These are phyloP conservation scores for Theretra japonica DNA, from an alignment of 2,888 invertebrate genomes.

Conservation along the genomic window DNA sequence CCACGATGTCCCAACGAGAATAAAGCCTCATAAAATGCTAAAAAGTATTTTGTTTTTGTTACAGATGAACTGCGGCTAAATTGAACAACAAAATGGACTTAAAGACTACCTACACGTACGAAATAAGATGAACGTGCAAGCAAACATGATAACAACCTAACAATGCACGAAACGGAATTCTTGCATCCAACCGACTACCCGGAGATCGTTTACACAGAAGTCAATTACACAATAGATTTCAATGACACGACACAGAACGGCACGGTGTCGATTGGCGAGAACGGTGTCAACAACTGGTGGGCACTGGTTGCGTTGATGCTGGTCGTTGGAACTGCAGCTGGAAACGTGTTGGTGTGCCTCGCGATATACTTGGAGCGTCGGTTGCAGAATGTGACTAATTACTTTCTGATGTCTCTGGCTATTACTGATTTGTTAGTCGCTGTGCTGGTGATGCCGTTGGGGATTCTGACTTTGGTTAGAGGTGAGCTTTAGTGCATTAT, in stretches of 20 bases:
- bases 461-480: conserved; percentile 91
- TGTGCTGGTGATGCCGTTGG: conserved; percentile 97
- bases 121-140: conserved; percentile 74
- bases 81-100: conserved; percentile 55
- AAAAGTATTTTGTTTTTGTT: conserved; percentile 45
- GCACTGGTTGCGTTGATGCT: conserved; percentile 90
- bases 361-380: conserved; percentile 96
- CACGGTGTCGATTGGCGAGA: conserved; percentile 47
- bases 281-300: conserved; percentile 89
- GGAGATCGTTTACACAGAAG: conserved; percentile 39
- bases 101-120: conserved; percentile 68
- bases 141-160: conserved; percentile 66
- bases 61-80: conserved; percentile 57
- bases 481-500: conserved; percentile 83
- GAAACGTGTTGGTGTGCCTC: conserved; percentile 96
- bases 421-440: conserved; percentile 98
- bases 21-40: too few species aligned
- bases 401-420: conserved; percentile 97
- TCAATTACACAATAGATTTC: conserved; percentile 48
- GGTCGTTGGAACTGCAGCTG: conserved; percentile 94
- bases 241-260: conserved; percentile 55
- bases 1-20: too few species aligned
- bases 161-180: conserved; percentile 71
- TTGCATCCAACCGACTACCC: conserved; percentile 43
- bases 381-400: conserved; percentile 98